Conservation (phyloP, 1,140 invertebrate species). For the Macrotrachela quadricornifera region DNA sequence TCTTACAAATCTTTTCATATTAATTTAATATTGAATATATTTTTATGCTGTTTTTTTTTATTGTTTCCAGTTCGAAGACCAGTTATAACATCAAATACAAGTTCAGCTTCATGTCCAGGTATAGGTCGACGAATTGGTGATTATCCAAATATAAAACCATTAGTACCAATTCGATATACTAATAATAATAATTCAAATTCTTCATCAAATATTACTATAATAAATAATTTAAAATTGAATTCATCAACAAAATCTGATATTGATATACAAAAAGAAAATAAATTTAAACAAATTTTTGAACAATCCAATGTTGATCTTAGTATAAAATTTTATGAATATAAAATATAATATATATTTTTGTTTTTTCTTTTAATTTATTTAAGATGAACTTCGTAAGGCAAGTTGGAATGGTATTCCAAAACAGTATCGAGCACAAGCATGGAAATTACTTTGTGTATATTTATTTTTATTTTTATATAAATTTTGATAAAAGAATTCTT, state of each 20-base stretch:
- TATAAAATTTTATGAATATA: background rate
- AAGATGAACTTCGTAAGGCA: conserved; percentile 57
- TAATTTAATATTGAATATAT: too few species aligned
- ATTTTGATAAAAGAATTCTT: too few species aligned
- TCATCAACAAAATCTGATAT: conserved; percentile 13
- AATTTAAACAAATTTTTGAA: conserved; percentile 6
- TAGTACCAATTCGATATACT: too few species aligned
- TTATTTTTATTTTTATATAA: conserved; percentile 10
- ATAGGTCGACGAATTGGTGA: too few species aligned
- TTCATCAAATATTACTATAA: too few species aligned
- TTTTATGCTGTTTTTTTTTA: too few species aligned
- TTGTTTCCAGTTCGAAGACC: too few species aligned
- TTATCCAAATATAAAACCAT: too few species aligned
- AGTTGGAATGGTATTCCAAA: conserved; percentile 85
- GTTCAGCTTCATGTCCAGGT: too few species aligned
- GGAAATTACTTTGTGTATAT: conserved; percentile 51
- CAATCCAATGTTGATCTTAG: background rate
- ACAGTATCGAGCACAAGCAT: conserved; percentile 49
- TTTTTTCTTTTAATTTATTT: conserved; percentile 15
- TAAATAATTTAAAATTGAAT: background rate
- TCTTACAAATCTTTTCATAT: too few species aligned
- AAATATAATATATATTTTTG: background rate
- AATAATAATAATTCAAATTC: too few species aligned
- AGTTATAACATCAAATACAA: too few species aligned
- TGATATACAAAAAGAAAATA: conserved; percentile 15